Evolutionary conservation across 2,797 vertebrate genomes (phyloP).

Genomic region (Gobio occitaniae): DNA sequence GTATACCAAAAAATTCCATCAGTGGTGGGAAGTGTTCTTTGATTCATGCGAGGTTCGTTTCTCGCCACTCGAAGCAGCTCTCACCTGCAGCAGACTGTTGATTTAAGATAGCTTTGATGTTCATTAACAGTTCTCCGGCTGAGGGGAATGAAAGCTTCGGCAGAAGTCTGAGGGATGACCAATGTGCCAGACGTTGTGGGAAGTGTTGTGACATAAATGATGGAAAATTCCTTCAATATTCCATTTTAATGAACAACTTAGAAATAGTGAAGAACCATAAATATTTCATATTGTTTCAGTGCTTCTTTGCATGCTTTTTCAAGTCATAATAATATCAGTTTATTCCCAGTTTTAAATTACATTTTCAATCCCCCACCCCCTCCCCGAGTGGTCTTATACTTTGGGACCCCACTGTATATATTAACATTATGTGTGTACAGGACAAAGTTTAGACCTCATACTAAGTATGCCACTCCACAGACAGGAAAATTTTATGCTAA

Average conservation of each 20-base stretch:
- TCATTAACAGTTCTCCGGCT: constrained; percentile 80
- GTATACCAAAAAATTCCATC: background rate
- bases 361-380: background rate
- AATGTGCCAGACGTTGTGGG: constrained; percentile 10
- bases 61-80: constrained; percentile 50
- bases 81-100: constrained; percentile 72
- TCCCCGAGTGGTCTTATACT: background rate
- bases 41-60: constrained; percentile 38
- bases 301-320: background rate
- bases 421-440: background rate
- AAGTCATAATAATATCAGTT: background rate
- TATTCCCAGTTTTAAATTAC: background rate
- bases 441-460: background rate
- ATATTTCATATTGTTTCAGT: background rate
- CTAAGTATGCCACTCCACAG: background rate
- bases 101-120: constrained; percentile 82
- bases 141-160: constrained; percentile 80
- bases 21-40: background rate
- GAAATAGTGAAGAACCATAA: background rate
- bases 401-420: background rate
- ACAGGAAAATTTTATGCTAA: background rate
- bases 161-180: constrained; percentile 65
- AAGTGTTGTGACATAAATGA: background rate
- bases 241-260: background rate
- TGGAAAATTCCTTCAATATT: background rate